phyloP scores from a whole-genome alignment of 2,797 vertebrate genomes.

The Molossus molossus region DNA sequence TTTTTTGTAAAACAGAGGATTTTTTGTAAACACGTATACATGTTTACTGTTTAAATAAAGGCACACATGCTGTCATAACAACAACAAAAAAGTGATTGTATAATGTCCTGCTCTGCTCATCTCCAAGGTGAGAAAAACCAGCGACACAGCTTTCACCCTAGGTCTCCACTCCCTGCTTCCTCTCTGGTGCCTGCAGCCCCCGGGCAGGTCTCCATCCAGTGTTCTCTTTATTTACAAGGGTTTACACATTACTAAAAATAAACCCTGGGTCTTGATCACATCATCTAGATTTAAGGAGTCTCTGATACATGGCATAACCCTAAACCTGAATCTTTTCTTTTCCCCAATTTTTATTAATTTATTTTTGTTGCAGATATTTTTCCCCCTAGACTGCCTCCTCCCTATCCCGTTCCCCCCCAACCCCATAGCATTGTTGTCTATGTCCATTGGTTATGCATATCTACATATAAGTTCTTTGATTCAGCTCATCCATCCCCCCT shows the following conservation, averaged over 20 bases:
- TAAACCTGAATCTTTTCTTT: not conserved
- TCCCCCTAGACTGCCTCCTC: no score
- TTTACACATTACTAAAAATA: not conserved
- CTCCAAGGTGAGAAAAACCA: not conserved
- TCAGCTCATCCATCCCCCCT: no score
- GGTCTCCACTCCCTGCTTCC: not conserved
- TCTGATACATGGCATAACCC: not conserved
- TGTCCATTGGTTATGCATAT: no score
- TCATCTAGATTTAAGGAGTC: not conserved
- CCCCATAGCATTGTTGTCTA: no score
- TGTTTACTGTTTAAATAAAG: conserved; percentile 92
- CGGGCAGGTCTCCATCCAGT: no score
- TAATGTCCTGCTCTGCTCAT: not conserved
- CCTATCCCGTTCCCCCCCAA: no score
- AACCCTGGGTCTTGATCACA: not conserved
- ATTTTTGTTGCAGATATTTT: no score
- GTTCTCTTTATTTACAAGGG: not conserved
- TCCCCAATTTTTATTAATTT: no score
- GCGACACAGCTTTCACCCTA: not conserved
- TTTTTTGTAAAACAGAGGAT: conserved; percentile 90
- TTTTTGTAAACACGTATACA: conserved; percentile 92
- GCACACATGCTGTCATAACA: conserved; percentile 90
- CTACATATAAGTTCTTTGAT: no score
- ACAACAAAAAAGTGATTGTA: conserved; percentile 65
- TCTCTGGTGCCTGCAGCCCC: not conserved